A percentile compares a stretch with the other conserved stretches of the same genome.
These are phyloP conservation scores for Tinea trinotella DNA, from an alignment of 2,888 invertebrate genomes.

Conservation along the genomic window DNA sequence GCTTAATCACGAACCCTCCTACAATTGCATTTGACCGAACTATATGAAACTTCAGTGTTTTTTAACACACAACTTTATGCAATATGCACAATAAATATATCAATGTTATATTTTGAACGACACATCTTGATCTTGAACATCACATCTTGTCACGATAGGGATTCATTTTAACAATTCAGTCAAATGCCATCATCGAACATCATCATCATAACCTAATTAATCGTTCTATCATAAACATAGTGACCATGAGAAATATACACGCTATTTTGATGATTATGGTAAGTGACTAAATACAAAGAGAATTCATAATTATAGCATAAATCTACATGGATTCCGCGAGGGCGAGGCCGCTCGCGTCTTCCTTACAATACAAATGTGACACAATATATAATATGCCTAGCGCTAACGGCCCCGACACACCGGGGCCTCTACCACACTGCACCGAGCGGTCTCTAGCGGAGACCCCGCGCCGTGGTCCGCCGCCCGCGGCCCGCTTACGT, in stretches of 20 bases:
- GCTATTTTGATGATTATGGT: constrained; percentile 63
- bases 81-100: too few relatives aligned
- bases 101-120: too few relatives aligned
- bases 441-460: constrained; percentile 62
- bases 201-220: not conserved
- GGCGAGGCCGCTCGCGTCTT: constrained; percentile 60
- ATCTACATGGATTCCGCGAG: constrained; percentile 66
- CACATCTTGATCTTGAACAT: too few relatives aligned
- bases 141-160: too few relatives aligned
- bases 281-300: constrained; percentile 56
- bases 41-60: too few relatives aligned
- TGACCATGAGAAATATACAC: constrained; percentile 57
- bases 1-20: not conserved
- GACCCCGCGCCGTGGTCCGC: constrained; percentile 64
- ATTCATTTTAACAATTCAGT: not conserved
- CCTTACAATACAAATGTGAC: constrained; percentile 71
- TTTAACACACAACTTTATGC: too few relatives aligned
- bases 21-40: not conserved
- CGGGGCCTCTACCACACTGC: constrained; percentile 53
- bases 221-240: not conserved
- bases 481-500: constrained; percentile 69
- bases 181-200: not conserved
- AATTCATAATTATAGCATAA: constrained; percentile 66
- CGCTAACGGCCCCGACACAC: constrained; percentile 66
- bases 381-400: constrained; percentile 56